A percentile compares a stretch with the other conserved stretches of the same genome.
These are phyloP conservation scores for Apotomis turbidana DNA, from an alignment of 2,888 invertebrate genomes.

Conservation along the genomic window DNA sequence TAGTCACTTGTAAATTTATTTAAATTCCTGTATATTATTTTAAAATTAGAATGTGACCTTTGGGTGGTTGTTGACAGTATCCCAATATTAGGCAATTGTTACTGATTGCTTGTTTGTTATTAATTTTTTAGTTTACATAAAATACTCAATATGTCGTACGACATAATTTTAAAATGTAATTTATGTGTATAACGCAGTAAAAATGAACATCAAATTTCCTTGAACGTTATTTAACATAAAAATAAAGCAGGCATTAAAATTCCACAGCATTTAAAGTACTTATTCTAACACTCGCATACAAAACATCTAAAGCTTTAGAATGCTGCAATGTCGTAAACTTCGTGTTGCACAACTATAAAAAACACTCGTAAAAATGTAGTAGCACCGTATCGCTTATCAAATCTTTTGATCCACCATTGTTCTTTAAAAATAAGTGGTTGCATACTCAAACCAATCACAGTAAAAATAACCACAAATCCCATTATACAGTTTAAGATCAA, in stretches of 20 bases:
- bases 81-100: too few species aligned
- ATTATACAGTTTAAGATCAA: conserved; percentile 39
- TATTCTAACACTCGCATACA: conserved; percentile 13
- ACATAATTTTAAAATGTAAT: too few species aligned
- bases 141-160: too few species aligned
- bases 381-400: conserved; percentile 11
- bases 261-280: neutral
- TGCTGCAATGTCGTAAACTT: conserved; percentile 22
- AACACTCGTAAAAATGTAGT: conserved; percentile 29
- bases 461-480: conserved; percentile 38
- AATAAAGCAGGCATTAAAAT: neutral
- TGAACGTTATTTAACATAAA: neutral
- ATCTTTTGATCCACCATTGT: conserved; percentile 38
- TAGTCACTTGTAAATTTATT: too few species aligned
- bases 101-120: too few species aligned
- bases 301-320: conserved; percentile 12
- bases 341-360: conserved; percentile 10
- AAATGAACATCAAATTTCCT: too few species aligned
- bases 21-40: too few species aligned
- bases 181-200: too few species aligned
- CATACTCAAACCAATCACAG: conserved; percentile 25
- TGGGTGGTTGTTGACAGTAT: too few species aligned
- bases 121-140: too few species aligned
- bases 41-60: too few species aligned
- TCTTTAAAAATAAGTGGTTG: conserved; percentile 22